A percentile compares a stretch with the other conserved stretches of the same genome.
Conservation (phyloP, 2,113 vertebrate genomes). For the Aptenodytes forsteri region DNA sequence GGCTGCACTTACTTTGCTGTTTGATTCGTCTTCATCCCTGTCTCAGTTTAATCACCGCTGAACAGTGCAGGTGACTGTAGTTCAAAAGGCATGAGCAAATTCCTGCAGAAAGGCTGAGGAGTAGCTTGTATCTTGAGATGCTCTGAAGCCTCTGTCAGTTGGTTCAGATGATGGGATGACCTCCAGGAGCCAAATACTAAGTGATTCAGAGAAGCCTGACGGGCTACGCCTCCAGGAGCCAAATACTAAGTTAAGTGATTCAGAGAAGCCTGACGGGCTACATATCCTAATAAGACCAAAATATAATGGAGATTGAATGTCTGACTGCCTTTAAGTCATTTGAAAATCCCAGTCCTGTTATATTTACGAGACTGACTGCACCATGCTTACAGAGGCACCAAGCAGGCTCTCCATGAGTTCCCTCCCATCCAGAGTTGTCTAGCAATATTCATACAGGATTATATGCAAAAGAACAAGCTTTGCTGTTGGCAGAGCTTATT, state of each 20-base stretch:
- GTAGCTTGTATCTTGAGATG: not conserved
- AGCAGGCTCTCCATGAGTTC: not conserved
- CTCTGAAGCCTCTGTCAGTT: not conserved
- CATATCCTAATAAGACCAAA: not conserved
- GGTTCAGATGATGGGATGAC: not conserved
- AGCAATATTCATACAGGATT: not conserved
- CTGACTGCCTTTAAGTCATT: not conserved
- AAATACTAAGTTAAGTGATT: not conserved
- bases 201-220: not conserved
- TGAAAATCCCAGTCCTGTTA: not conserved
- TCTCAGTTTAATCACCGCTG: not conserved
- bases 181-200: not conserved
- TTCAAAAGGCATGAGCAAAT: not conserved
- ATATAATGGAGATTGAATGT: not conserved
- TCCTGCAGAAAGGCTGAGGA: not conserved
- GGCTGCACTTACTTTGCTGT: rapidly evolving
- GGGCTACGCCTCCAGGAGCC: not conserved
- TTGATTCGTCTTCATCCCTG: not conserved
- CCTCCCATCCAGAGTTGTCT: not conserved
- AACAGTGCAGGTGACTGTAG: not conserved
- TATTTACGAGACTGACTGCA: not conserved
- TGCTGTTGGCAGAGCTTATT: not conserved
- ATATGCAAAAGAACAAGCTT: not conserved
- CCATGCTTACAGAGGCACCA: not conserved
- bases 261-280: not conserved